These are phyloP conservation scores for Melanaphis sacchari DNA, from an alignment of 1,140 invertebrate species.

Conservation along the genomic window DNA sequence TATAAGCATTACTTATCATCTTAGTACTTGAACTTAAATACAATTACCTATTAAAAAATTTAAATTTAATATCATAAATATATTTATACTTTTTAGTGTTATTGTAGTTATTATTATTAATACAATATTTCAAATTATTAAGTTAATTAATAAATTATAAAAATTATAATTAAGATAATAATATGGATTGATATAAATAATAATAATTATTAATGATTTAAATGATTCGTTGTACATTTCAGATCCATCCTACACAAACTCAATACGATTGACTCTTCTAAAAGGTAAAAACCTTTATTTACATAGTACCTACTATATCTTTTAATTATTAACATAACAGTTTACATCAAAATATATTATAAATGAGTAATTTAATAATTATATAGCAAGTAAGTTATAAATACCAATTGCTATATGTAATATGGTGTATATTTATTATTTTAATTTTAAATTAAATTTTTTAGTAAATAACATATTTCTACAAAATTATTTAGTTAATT, in stretches of 20 bases:
- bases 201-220: neutral
- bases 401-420: neutral
- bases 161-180: neutral
- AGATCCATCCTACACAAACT: conserved; percentile 1
- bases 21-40: too few species aligned
- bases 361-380: neutral
- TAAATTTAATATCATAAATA: neutral
- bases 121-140: neutral
- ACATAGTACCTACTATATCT: neutral
- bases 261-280: neutral
- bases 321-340: neutral
- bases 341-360: neutral
- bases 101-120: too few species aligned
- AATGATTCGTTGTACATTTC: neutral
- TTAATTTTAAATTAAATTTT: too few species aligned
- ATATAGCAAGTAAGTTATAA: too few species aligned
- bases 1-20: too few species aligned
- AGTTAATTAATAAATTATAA: too few species aligned
- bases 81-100: too few species aligned
- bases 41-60: too few species aligned
- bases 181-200: neutral
- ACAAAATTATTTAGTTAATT: too few species aligned
- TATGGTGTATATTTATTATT: neutral
- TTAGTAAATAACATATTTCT: too few species aligned
- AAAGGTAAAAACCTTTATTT: neutral